Base-by-base conservation (phyloP, 2,888 invertebrate genomes). In the Parapristionchus giblindavisi region DNA sequence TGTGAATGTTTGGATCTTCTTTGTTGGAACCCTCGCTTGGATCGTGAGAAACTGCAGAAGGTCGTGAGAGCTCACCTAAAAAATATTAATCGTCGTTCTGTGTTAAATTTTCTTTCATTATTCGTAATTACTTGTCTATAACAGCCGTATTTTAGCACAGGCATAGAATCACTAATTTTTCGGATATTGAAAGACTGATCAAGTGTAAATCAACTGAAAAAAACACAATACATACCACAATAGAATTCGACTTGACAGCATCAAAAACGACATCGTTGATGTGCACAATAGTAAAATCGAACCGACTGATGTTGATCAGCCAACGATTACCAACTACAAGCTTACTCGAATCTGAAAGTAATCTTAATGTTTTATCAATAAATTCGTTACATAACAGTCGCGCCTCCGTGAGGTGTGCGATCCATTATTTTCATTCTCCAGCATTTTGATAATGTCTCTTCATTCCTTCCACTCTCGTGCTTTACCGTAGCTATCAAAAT, bases 261-360 rank as follows among this genome's bases (percentile, higher is more conserved):
- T 60, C 48, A 65, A 74, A 74, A 40, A 6, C 17, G 65, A 74
- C 74, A 24, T 74, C 74, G 3, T 52, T 40, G 17, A 74, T 29
- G 43, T 63, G 32, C 24, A 74, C 74, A 40, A 74, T 38, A 29
- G 63, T 61, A 65, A 74, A 74, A 32, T 74, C 74, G 74, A 61
- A 74, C 32, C 74, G 74, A 29, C 27, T 52, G 54, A 74, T 74
- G 74, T 63, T 36, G 36, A 74, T 40, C 27, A 65, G 52, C 74
- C 74, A 74, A 11, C 27, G 40, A 24, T 17, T 17, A 24, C 48
- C 36, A 11, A 61, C 52, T n/a, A 74, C 65, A 17, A 65, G 17
- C n/a, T 54, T 63, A 1, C 27, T 32, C 2, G 74, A 74, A 40
- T 74, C 74, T 74, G 61, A 24, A 74, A 36, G 3, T 8, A 61